These are phyloP conservation scores for Naja naja DNA, from an alignment of 2,113 vertebrate species.

Conservation along the genomic window DNA sequence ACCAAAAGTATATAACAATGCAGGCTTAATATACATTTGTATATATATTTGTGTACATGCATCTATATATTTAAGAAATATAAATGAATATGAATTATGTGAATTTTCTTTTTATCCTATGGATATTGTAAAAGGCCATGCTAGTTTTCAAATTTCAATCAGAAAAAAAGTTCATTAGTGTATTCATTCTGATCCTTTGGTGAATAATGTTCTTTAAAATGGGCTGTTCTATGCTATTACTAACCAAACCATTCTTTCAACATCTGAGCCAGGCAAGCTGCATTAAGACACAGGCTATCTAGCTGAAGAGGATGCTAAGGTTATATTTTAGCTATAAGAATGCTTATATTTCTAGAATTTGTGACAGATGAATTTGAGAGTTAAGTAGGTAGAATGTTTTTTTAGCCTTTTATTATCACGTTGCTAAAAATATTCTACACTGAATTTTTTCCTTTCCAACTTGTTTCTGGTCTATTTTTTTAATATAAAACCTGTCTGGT, in stretches of 20 bases:
- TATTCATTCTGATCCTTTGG: neutral
- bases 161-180: neutral
- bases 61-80: neutral
- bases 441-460: neutral
- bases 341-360: neutral
- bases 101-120: neutral
- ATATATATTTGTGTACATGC: neutral
- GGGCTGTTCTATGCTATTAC: neutral
- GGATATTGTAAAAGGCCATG: neutral
- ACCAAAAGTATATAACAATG: neutral
- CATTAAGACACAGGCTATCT: neutral
- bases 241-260: neutral
- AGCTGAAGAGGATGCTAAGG: neutral
- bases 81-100: neutral
- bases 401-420: neutral
- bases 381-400: neutral
- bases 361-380: neutral
- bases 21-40: neutral
- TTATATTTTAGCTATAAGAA: neutral
- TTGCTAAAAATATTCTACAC: neutral
- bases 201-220: neutral
- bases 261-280: neutral
- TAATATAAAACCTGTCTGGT: neutral
- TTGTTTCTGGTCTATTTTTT: neutral
- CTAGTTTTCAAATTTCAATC: neutral